Base-by-base conservation (phyloP, 2,888 invertebrate species). In the Harpalus rubripes region DNA sequence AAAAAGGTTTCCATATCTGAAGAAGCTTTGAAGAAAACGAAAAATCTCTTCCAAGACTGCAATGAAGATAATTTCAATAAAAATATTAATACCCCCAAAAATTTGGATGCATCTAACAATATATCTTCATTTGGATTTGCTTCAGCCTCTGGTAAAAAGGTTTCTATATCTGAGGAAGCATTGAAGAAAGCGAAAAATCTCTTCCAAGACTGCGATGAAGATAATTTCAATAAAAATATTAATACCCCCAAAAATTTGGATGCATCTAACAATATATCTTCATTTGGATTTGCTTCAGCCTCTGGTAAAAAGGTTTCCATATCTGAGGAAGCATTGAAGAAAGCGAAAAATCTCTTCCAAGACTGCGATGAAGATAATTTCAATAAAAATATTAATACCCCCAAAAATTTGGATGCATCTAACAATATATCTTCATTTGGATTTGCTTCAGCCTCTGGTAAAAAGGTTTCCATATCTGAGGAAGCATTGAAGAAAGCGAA, bases 241-340 rank as follows among this genome's bases (percentile, higher is more conserved):
- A 6, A 32, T 32, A 32, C 0, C 1, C 32, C 32, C 3, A 6
- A 63, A 63, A 63, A 22, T 22, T 18, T 6, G 10, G 26, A 26
- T 26, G 1, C 56, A 16, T 8, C 76, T 58, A 92, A 90, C 91
- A 85, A 88, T 26, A 63, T 32, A 32, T n/a, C 22, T n/a, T 44
- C 39, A 15, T 82, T n/a, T 52, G 89, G 88, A 59, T 90, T 90
- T 86, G 88, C 89, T 86, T 90, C 90, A 7, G 91, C 90, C 22
- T 89, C 88, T 86, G 91, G 92, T 65, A 92, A 91, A 87, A 84
- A 87, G 6, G 90, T 92, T 22, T 84, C 86, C n/a, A 88, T 92
- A 85, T 91, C 91, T 4, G 88, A 90, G 87, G 88, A 90, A 85
- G 88, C 90, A 15, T 86, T 92, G 58, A 88, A 87, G 10, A 90